A percentile compares a stretch with the other conserved stretches of the same genome.
Conservation (phyloP, 1,140 invertebrate species). For the Diabrotica virgifera region DNA sequence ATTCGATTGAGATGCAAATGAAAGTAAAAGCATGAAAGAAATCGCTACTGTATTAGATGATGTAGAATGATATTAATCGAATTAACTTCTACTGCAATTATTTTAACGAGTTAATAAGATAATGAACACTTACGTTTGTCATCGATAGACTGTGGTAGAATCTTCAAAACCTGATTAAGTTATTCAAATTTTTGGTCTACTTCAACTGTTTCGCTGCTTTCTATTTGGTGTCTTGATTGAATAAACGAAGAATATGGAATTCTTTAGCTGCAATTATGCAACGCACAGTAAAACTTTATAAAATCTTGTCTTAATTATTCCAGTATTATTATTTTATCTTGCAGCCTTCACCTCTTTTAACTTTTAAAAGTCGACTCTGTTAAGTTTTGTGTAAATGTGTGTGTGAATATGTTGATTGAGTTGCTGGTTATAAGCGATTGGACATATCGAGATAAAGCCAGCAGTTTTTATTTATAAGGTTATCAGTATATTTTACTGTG, state of each 20-base stretch:
- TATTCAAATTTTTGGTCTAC: too few species aligned
- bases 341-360: slow-evolving; percentile 1
- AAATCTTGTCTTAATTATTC: slow-evolving; percentile 1
- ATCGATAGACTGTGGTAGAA: not conserved
- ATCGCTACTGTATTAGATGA: too few species aligned
- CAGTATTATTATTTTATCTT: not conserved
- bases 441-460: not conserved
- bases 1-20: too few species aligned
- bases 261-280: not conserved
- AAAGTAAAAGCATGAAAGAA: too few species aligned
- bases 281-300: not conserved
- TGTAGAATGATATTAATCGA: too few species aligned
- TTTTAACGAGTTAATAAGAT: not conserved
- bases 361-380: not conserved
- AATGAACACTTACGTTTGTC: not conserved
- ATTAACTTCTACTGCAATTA: too few species aligned
- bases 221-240: not conserved
- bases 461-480: slow-evolving; percentile 1
- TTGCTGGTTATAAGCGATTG: not conserved
- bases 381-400: not conserved
- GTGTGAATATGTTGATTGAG: not conserved
- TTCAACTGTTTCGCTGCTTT: not conserved
- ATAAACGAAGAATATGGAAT: not conserved
- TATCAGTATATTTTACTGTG: not conserved
- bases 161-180: not conserved